Percentiles rank a stretch among this genome's conserved stretches.
These are phyloP conservation scores for Pelochelys cantorii DNA, from an alignment of 2,797 vertebrate genomes.

Conservation along the genomic window DNA sequence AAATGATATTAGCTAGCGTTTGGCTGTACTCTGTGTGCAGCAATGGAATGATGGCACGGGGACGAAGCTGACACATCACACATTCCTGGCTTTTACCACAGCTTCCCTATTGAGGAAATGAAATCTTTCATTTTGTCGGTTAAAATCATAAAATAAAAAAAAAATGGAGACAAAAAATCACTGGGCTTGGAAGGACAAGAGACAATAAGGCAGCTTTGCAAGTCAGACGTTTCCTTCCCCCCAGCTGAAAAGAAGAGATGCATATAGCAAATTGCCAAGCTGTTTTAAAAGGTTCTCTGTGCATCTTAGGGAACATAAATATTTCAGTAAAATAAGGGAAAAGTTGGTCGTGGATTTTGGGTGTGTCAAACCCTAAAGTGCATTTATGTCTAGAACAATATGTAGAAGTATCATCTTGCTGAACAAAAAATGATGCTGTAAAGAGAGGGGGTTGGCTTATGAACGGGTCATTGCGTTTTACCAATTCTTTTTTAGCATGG, in stretches of 20 bases:
- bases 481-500: too few relatives aligned
- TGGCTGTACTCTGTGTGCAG: conserved; percentile 39
- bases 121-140: conserved; percentile 32
- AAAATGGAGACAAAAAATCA: neutral
- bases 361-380: neutral
- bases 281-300: conserved; percentile 16
- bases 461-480: too few relatives aligned
- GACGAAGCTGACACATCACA: conserved; percentile 30
- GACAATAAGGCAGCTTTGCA: conserved; percentile 13
- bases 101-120: conserved; percentile 27
- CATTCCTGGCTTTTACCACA: conserved; percentile 57
- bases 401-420: neutral
- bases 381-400: neutral
- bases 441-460: too few relatives aligned
- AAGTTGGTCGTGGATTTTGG: neutral
- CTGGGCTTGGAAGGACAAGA: neutral
- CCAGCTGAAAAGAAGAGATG: neutral
- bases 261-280: conserved; percentile 16
- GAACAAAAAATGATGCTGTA: neutral
- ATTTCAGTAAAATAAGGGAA: neutral
- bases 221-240: conserved; percentile 40
- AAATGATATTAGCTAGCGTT: conserved; percentile 25
- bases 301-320: conserved; percentile 27
- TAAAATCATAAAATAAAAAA: conserved; percentile 32
- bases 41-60: conserved; percentile 27